A percentile compares a stretch with the other conserved stretches of the same genome.
phyloP scores from a whole-genome alignment of 2,113 vertebrate species.

The Procavia capensis region DNA sequence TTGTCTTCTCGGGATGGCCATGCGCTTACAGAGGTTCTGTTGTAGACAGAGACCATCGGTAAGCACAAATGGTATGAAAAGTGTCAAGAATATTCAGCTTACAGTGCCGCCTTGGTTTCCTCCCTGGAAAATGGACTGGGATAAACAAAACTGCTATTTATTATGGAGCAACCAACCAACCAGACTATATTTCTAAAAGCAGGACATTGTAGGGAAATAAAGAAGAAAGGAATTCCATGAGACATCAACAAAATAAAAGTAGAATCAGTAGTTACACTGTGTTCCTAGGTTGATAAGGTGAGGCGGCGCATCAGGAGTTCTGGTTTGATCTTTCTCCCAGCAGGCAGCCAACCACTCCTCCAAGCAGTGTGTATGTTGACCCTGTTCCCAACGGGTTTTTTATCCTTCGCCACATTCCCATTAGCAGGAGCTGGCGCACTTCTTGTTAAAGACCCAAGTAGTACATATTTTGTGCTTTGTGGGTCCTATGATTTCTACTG shows the following conservation, averaged over 20 bases:
- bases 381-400: background rate
- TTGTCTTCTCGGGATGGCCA: background rate
- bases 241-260: background rate
- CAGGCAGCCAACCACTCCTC: background rate
- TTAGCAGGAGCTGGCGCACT: background rate
- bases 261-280: background rate
- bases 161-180: background rate
- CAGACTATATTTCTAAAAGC: background rate
- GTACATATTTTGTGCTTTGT: background rate
- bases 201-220: background rate
- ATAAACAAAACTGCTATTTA: background rate
- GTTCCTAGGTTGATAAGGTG: background rate
- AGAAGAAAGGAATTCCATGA: background rate
- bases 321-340: background rate
- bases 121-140: background rate
- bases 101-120: background rate
- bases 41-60: background rate
- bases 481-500: background rate
- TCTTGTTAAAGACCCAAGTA: background rate
- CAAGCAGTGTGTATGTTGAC: background rate
- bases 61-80: background rate
- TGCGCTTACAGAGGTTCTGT: background rate
- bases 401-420: background rate
- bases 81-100: background rate
- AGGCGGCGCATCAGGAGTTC: background rate